Evolutionary conservation across 2,888 invertebrate species (phyloP), one percentile per base, ranked within the genome.

Genomic region (Xestia ashworthii): DNA sequence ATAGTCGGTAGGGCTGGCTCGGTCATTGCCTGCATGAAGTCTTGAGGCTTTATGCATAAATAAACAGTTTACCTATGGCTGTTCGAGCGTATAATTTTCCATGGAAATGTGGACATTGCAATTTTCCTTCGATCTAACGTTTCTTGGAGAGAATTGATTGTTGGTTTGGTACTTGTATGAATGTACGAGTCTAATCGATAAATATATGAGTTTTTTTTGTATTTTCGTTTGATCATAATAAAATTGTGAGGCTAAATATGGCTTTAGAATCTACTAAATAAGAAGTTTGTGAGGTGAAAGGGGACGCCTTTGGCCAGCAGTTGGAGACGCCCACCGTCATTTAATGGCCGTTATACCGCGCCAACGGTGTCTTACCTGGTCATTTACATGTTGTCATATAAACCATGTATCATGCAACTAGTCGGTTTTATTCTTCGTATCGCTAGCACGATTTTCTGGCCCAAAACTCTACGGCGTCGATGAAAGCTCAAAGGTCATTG

Each of bases 21-120:
- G 74, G 81, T 80, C 78, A 80, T 60, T 74, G 66, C 73, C 78
- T 80, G 58, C 44, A 66, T 44, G 79, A 22, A 48, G 79, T 79
- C 79, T 80, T 78, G 53, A 73, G 80, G 80, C 25, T 60, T 22
- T 44, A 66, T 58, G 25, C 46, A 79, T 81, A 67, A 74, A 48
- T 38, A 41, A 73, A 67, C 74, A 14, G 74, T 81, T 53, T 55
- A 74, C 25, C 22, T 46, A 71, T 38, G 53, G 9, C 38, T 14
- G 46, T 2, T 4, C 25, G 32, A 67, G 46, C 38, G 66, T 9
- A 58, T 41, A 41, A 12, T 79, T 62, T 62, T 22, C 62, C n/a
- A 41, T 41, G 60, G 32, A 81, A 62, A 67, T 9, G 11, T 11
- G 11, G 38, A 14, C 16, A 16, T 65, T 41, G 25, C 8, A 6